Evolutionary conservation across 1,140 invertebrate species (phyloP), one percentile per base, ranked within the genome.

Genomic region (Drosophila burlai): DNA sequence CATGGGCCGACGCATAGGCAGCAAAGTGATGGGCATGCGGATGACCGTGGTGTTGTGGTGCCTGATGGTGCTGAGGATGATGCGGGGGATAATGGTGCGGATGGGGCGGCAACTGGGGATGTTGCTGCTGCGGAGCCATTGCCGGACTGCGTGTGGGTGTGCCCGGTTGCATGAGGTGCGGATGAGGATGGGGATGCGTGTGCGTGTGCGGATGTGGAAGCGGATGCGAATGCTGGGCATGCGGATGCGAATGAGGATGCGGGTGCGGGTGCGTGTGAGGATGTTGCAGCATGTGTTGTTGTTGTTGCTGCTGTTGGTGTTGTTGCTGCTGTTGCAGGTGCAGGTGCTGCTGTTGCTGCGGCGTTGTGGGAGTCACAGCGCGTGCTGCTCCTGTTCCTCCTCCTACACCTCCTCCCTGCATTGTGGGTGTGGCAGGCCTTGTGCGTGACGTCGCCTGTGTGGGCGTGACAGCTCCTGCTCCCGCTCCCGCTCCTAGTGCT

Each of bases 391-490:
- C 62, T 72, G 64, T 46, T 72, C 63, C 50, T 54, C 63, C 50
- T 54, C 46, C 34, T 46, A 10, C 34, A 13, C 36, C 11, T 36
- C 36, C 50, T 26, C 57, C 57, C 50, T 71, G 67, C 58, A 80
- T 82, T 55, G 76, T 82, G 43, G 85, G 85, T 49, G 85, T 90
- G 36, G 55, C 74, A 18, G 85, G 85, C 38, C 85, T 62, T 76
- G 86, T 80, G 81, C 75, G 89, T 74, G 77, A 50, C 58, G 49
- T 34, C 34, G 73, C 31, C 55, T 63, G 73, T 34, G 73, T 72
- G 34, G 82, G 72, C 45, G 80, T 47, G 18, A 46, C 34, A 26
- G 65, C 15, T 42, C 54, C 76, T 40, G 67, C n/a, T 62, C 40
- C 15, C 11, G 29, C 31, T 57, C 34, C n/a, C n/a, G n/a, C 61